These are phyloP conservation scores for Sanderia malayensis DNA, from an alignment of 30 jellyfish, hydroid and myxozoan genomes.

Conservation along the genomic window DNA sequence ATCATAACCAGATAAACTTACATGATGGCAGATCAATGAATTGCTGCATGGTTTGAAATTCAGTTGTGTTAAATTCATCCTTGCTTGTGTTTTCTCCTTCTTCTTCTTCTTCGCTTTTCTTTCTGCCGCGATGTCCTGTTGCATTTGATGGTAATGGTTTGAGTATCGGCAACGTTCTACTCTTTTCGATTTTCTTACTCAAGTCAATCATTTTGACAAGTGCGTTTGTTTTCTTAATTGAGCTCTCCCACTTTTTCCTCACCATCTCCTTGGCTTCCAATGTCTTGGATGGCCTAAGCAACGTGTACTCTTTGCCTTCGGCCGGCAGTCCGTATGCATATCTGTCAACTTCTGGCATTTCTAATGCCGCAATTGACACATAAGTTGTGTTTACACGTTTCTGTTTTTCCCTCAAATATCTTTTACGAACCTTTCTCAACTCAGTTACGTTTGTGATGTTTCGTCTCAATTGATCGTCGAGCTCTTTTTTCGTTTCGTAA, in stretches of 20 bases:
- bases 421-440: constrained; percentile 41
- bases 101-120: not conserved
- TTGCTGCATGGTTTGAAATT: not conserved
- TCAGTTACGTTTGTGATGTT: constrained; percentile 31
- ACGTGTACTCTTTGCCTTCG: constrained; percentile 62
- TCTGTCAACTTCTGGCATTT: constrained; percentile 67
- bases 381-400: constrained; percentile 44
- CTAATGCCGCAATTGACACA: constrained; percentile 64
- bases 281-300: not conserved
- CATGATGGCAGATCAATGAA: not conserved
- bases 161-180: constrained; percentile 42
- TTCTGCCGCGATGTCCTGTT: not conserved
- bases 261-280: constrained; percentile 10
- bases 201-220: constrained; percentile 34
- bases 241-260: constrained; percentile 44
- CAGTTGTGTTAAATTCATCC: too few species aligned
- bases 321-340: constrained; percentile 73
- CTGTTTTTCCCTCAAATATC: constrained; percentile 52
- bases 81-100: not conserved
- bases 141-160: constrained; percentile 47
- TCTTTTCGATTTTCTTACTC: constrained; percentile 16
- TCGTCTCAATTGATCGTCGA: constrained; percentile 4
- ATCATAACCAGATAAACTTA: too few species aligned
- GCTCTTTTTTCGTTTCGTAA: constrained; percentile 25
- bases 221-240: constrained; percentile 43